Evolutionary conservation across 2,888 invertebrate species (phyloP).

Genomic region (Apotomis betuletana): DNA sequence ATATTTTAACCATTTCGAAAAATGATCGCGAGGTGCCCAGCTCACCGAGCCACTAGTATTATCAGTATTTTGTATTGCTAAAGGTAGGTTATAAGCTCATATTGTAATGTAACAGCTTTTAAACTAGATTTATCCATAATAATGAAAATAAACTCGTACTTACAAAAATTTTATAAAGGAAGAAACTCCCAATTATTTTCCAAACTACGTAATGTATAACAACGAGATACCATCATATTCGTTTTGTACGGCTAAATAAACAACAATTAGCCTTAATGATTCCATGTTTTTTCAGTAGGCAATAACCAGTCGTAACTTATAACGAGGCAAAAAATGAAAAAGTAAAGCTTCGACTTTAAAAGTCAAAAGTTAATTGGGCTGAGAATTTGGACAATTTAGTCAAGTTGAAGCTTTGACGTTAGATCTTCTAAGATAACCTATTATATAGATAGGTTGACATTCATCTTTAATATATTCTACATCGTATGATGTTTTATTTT

Average conservation of each 20-base stretch:
- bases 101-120: no score
- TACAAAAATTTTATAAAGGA: background rate
- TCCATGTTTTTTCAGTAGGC: conserved; percentile 68
- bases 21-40: no score
- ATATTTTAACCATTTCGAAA: no score
- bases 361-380: conserved; percentile 58
- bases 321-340: conserved; percentile 53
- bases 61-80: no score
- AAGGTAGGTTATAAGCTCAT: no score
- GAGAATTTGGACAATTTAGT: conserved; percentile 48
- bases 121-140: no score
- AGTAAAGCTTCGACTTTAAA: conserved; percentile 44
- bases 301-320: conserved; percentile 55
- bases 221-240: conserved; percentile 53
- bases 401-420: conserved; percentile 10
- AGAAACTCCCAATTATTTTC: conserved; percentile 22
- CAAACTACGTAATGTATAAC: conserved; percentile 29
- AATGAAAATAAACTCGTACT: no score
- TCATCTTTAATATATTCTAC: no score
- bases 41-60: no score
- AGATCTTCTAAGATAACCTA: background rate
- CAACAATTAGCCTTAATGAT: conserved; percentile 65
- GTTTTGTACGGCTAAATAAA: conserved; percentile 59
- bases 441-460: no score
- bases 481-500: no score